Evolutionary conservation across 2,797 vertebrate species (phyloP), one percentile per base, ranked within the genome.

Genomic region (Enteromius thamalakanensis): DNA sequence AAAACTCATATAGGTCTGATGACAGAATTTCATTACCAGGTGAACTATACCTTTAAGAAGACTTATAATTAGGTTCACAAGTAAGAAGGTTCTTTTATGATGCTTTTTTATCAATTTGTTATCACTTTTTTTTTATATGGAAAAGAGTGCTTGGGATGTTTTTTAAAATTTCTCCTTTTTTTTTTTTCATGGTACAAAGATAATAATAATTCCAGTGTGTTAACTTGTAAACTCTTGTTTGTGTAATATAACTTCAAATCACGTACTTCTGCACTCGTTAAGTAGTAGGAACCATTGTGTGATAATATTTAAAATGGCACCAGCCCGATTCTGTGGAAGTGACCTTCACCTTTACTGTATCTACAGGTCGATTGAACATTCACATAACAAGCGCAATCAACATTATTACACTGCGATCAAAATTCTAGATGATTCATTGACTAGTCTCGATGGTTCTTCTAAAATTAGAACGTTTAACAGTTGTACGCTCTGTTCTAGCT

Each of bases 401-500:
- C 6, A 76, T 76, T 42, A 42, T 60, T 12, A 62, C 37, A 62
- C 74, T 64, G 75, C 5, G 1, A 77, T 64, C 23, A 47, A 64
- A 64, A 77, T 29, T 29, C 17, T 32, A 47, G 17, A 21, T 8
- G 23, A 47, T 32, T 62, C 10, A 32, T 47, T 77, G 17, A 47
- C 1, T 77, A 26, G 4, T 47, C 17, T 42, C 3, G 64, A 17
- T 14, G 23, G 15, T 64, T 76, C 14, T 23, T 12, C 40, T 64
- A 64, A 64, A 77, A 12, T 19, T 47, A 77, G 40, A 64, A 64
- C 4, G 23, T 62, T 62, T 62, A 45, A 29, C 37, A 77, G 45
- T 21, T 29, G 75, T 47, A 12, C 5, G 0, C 26, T 29, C 37
- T 64, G 37, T 45, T 64, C 40, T 58, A 26, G n/a, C 32, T 15